Base-by-base conservation (phyloP, 1,140 invertebrate species). In the Phortica variegata region DNA sequence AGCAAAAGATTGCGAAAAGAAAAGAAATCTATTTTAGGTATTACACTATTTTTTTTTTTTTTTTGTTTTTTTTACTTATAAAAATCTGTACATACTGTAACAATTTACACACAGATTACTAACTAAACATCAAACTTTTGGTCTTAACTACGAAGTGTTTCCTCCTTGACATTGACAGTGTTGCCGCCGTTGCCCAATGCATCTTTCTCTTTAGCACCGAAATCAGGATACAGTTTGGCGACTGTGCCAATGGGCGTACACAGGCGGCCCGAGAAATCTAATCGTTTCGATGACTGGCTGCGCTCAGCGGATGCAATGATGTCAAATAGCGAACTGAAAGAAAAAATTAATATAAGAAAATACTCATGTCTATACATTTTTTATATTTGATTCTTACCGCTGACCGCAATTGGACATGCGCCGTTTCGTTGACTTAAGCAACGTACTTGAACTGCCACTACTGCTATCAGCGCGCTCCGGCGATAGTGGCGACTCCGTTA, bases 401-500 rank as follows among this genome's bases (percentile, higher is more conserved):
- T 59, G 72, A 3, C 54, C 56, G 7, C 59, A 54, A 44, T 51
- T 60, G 18, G 53, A 79, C 65, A 52, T 78, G 66, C 41, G 78
- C 52, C 78, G 77, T 75, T 60, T 81, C 68, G 51, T 80, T 66
- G 43, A 69, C 39, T 49, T 65, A 8, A 45, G 77, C 43, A 81
- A 36, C 13, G 49, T 63, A 19, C 39, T 60, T 13, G 63, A 52
- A 37, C 76, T 47, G 50, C 76, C 53, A 59, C 53, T 55, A 47
- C 76, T 60, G 48, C 73, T 68, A 70, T 75, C 71, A 17, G 78
- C 58, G 68, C 77, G 50, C 70, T 88, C 86, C 1, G 90, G 86
- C 1, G 87, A 90, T 77, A 91, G 85, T 0, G 89, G 89, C 0
- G 89, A 90, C 65, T 93, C 89, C 0, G 89, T 88, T 1, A 87